Percentiles rank a stretch among this genome's conserved stretches.
phyloP scores from a whole-genome alignment of 2,888 invertebrate species.

The Cecidostiba fungosa region DNA sequence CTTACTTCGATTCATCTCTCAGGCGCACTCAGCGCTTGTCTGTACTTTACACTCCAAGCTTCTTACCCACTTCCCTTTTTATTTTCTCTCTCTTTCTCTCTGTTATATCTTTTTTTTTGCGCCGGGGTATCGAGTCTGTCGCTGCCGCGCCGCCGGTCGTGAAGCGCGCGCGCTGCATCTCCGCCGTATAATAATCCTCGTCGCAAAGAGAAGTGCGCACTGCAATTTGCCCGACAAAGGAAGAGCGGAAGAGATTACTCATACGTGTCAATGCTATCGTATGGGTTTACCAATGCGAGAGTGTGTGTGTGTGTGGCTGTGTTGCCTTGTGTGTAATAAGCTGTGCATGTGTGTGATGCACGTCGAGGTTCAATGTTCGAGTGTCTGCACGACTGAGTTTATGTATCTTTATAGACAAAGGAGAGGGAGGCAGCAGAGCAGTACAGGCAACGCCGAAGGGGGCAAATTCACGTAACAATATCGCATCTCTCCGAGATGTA shows the following conservation, averaged over 20 bases:
- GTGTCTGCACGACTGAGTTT: conserved; percentile 30
- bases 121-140: background rate
- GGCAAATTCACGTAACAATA: conserved; percentile 67
- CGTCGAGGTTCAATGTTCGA: conserved; percentile 32
- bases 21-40: background rate
- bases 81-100: background rate
- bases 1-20: conserved; percentile 31
- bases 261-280: conserved; percentile 34
- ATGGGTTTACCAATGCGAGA: background rate
- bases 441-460: background rate
- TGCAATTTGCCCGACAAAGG: conserved; percentile 38
- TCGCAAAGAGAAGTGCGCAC: conserved; percentile 25
- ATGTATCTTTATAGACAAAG: conserved; percentile 23
- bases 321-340: background rate
- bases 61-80: background rate
- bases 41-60: conserved; percentile 16
- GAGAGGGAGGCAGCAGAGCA: conserved; percentile 31
- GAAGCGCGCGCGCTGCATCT: background rate
- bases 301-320: background rate
- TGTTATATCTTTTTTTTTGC: background rate
- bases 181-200: conserved; percentile 21
- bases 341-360: background rate
- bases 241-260: conserved; percentile 39
- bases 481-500: conserved; percentile 67
- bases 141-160: background rate